These are phyloP conservation scores for Himalopsyche tibetana DNA, from an alignment of 2,888 invertebrate genomes.

Conservation along the genomic window DNA sequence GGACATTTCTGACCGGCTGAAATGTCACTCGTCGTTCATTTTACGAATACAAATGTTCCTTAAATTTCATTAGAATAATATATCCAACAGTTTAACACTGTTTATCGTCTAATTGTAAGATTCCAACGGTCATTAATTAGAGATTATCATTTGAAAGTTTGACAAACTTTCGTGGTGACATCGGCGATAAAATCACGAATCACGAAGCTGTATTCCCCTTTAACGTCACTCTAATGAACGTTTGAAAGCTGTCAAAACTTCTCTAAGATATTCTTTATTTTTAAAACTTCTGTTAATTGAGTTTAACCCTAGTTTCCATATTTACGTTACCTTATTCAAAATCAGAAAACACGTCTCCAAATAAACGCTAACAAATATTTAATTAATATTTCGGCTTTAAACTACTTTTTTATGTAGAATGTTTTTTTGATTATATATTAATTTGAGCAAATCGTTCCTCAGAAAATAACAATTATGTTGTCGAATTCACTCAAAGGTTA, in stretches of 20 bases:
- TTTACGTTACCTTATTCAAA: no score
- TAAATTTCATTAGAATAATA: slow-evolving; percentile 25
- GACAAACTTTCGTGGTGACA: neutral
- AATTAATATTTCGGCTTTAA: no score
- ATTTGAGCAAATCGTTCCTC: no score
- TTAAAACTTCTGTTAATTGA: no score
- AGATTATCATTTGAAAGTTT: slow-evolving; percentile 34
- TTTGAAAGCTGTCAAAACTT: slow-evolving; percentile 41
- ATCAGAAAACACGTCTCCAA: no score
- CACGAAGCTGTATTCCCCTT: neutral
- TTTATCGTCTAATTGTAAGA: slow-evolving; percentile 18
- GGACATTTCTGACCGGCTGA: slow-evolving; percentile 1
- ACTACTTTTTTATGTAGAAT: no score
- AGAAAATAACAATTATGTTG: no score
- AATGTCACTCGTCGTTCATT: slow-evolving; percentile 1
- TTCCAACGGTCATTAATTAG: slow-evolving; percentile 28
- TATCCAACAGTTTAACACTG: slow-evolving; percentile 25
- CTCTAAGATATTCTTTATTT: neutral
- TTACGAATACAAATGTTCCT: slow-evolving; percentile 27
- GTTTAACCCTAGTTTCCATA: no score
- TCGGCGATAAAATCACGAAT: slow-evolving; percentile 18
- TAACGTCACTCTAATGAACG: slow-evolving; percentile 18
- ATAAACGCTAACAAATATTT: no score
- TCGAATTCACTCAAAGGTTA: no score
- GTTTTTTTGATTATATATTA: no score